A percentile compares a stretch with the other conserved stretches of the same genome.
These are phyloP conservation scores for Megaceryle alcyon DNA, from an alignment of 2,797 vertebrate species.

Conservation along the genomic window DNA sequence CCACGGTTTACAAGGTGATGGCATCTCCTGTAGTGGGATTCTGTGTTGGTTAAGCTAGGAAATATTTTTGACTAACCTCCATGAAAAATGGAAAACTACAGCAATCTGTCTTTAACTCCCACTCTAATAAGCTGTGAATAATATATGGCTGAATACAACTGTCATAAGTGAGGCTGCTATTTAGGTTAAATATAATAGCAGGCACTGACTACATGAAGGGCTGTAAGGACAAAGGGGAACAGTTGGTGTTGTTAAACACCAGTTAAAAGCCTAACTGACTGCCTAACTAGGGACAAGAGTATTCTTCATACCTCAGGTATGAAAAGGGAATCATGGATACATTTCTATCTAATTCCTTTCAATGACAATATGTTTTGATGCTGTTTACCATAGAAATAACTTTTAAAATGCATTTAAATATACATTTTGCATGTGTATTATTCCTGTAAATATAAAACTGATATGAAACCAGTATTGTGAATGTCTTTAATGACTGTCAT, in stretches of 20 bases:
- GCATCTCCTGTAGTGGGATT: background rate
- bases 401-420: background rate
- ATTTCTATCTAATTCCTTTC: background rate
- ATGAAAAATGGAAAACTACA: background rate
- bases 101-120: slow-evolving; percentile 43
- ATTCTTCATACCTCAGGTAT: background rate
- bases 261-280: background rate
- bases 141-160: slow-evolving; percentile 31
- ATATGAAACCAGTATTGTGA: background rate
- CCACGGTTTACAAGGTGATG: background rate
- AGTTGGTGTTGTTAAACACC: background rate
- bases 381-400: background rate
- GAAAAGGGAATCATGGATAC: background rate
- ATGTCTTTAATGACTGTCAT: background rate
- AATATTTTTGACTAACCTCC: slow-evolving; percentile 6
- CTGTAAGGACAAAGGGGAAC: background rate
- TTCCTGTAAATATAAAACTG: background rate
- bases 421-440: background rate
- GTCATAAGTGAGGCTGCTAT: background rate
- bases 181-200: background rate
- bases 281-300: background rate
- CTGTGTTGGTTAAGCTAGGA: background rate
- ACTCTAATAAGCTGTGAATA: slow-evolving; percentile 54
- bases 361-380: background rate
- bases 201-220: background rate